Base-by-base conservation (phyloP, 2,797 vertebrate genomes). In the Mormyrops attenuatus region DNA sequence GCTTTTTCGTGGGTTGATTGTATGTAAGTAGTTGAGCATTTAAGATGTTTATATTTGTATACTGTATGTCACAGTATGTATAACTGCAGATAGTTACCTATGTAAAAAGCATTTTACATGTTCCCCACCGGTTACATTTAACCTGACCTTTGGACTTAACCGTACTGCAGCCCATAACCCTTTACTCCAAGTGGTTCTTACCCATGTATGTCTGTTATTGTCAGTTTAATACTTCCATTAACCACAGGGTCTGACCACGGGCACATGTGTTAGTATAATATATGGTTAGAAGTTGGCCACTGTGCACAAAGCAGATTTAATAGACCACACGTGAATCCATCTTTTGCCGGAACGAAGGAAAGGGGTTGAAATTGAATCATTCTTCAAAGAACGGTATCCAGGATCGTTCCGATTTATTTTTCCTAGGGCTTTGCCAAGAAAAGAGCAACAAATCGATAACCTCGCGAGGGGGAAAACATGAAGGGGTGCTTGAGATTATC, bases 391-490 rank as follows among this genome's bases (percentile, higher is more conserved):
- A 38, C 17, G 38, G 50, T 38, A 87, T 26, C n/a, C 30, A 8
- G 52, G 30, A 87, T 15, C 3, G 52, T 77, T 89, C 53, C 73
- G 80, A 89, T 66, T 60, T 85, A 50, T 50, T 85, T 50, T 22
- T 47, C 8, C n/a, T 2, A 44, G 44, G 80, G 41, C 47, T 85
- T 85, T 66, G 88, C 82, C 55, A 49, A 55, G 49, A 77, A 85
- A 60, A 89, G 77, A 60, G 88, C 80, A 89, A 84, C 53, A 85
- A 89, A 85, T 66, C 55, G 55, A 89, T 89, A 89, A 57, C 50
- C 52, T 34, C 5, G 34, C 30, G 2, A 55, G 52, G 6, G 15
- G 26, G 26, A 87, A 55, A 47, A 55, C 13, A 55, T 86, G 85
- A 55, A 55, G 30, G 50, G 30, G 52, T 87, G 52, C 22, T 57